Conservation (phyloP, 2,797 vertebrate genomes). For the Rhinophrynus dorsalis region DNA sequence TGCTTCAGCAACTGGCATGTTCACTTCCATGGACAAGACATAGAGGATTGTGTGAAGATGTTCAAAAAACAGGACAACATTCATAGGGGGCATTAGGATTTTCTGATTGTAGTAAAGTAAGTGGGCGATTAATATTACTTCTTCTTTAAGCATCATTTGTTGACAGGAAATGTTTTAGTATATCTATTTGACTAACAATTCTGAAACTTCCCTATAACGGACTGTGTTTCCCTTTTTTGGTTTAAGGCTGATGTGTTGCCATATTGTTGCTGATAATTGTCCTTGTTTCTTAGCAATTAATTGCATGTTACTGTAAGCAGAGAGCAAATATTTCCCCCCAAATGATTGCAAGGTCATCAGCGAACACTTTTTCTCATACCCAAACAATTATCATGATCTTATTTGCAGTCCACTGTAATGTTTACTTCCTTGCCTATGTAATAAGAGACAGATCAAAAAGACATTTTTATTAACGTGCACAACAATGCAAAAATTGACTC, state of each 20-base stretch:
- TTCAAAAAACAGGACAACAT: no score
- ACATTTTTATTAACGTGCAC: not conserved
- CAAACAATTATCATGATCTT: not conserved
- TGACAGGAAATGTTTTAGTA: not conserved
- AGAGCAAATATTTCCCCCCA: not conserved
- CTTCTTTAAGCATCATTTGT: not conserved
- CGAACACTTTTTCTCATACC: not conserved
- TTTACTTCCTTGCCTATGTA: not conserved
- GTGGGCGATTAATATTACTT: not conserved
- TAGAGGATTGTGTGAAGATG: no score
- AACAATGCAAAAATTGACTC: not conserved
- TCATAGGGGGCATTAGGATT: no score
- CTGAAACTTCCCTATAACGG: not conserved
- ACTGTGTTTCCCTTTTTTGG: conserved; percentile 44
- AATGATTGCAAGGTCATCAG: not conserved
- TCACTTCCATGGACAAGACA: no score
- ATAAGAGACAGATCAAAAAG: not conserved
- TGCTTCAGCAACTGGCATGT: no score
- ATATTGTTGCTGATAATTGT: conserved; percentile 41
- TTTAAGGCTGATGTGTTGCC: conserved; percentile 35
- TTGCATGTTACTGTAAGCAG: conserved; percentile 36
- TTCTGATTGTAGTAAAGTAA: no score
- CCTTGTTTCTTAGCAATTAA: conserved; percentile 18
- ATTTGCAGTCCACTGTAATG: not conserved
- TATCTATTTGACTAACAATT: not conserved